Evolutionary conservation across 2,113 vertebrate genomes (phyloP).

Genomic region (Piaya cayana): DNA sequence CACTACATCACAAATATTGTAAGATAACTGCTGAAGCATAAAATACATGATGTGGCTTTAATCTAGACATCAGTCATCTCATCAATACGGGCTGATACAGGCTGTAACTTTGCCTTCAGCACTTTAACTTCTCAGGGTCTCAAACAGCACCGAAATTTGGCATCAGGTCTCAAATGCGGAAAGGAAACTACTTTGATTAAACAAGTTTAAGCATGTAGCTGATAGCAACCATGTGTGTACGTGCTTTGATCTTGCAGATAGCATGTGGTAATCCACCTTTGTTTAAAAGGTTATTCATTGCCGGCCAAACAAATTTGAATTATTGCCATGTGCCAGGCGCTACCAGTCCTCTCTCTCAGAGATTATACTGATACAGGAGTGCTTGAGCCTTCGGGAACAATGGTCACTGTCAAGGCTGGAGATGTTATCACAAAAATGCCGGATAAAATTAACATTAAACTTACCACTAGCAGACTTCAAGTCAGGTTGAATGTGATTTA

Average conservation of each 20-base stretch:
- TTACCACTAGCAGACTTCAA: constrained; percentile 92
- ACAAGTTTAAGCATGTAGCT: background rate
- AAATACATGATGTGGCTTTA: background rate
- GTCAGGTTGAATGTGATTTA: constrained; percentile 94
- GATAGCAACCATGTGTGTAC: background rate
- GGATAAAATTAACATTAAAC: background rate
- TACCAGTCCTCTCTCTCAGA: background rate
- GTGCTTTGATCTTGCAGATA: background rate
- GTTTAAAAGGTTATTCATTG: background rate
- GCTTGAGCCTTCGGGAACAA: background rate
- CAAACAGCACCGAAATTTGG: background rate
- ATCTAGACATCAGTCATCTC: background rate
- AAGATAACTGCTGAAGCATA: background rate
- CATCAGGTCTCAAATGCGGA: background rate
- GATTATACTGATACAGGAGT: background rate
- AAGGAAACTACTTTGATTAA: background rate
- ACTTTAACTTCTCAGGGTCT: background rate
- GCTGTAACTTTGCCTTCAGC: fast-evolving
- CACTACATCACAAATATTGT: background rate
- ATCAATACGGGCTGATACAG: background rate
- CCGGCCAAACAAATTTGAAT: background rate
- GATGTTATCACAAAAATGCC: background rate
- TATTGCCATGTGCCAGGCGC: background rate
- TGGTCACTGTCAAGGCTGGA: background rate
- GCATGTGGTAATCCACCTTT: background rate